Percentiles rank a stretch among this genome's conserved stretches.
phyloP scores from a whole-genome alignment of 1,140 invertebrate species.

The Aphidius ervi region DNA sequence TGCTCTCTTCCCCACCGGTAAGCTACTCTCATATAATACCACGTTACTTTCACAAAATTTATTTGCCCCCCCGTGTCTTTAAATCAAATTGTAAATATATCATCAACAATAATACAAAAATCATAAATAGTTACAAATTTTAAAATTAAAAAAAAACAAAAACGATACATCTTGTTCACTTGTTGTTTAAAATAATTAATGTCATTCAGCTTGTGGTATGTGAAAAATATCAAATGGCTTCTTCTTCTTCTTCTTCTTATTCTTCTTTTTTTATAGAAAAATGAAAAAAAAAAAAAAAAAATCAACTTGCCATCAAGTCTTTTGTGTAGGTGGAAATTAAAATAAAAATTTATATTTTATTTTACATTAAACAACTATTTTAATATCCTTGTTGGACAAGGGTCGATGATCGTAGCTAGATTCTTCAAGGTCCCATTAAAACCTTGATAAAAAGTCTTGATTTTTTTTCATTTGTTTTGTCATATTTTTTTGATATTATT shows the following conservation, averaged over 20 bases:
- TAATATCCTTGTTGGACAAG: neutral
- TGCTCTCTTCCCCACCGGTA: slow-evolving; percentile 17
- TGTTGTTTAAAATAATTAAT: no score
- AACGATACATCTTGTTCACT: no score
- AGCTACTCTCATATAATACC: slow-evolving; percentile 28
- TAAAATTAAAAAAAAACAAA: no score
- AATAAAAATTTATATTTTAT: neutral
- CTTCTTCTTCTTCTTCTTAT: neutral
- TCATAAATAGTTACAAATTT: no score
- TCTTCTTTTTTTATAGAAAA: no score
- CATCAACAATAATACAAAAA: no score
- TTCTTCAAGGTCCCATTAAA: slow-evolving; percentile 22
- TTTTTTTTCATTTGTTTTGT: no score
- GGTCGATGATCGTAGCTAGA: slow-evolving; percentile 23
- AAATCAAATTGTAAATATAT: slow-evolving; percentile 8
- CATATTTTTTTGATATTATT: no score
- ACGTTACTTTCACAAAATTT: slow-evolving; percentile 42
- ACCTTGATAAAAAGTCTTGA: slow-evolving; percentile 15
- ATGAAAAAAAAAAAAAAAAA: neutral
- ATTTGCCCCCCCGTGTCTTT: slow-evolving; percentile 12
- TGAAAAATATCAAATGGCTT: slow-evolving; percentile 16
- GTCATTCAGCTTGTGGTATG: no score
- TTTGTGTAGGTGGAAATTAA: slow-evolving; percentile 16
- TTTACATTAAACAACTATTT: no score
- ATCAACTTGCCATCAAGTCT: neutral